Evolutionary conservation across 2,888 invertebrate genomes (phyloP).

Genomic region (Andrena bicolor): DNA sequence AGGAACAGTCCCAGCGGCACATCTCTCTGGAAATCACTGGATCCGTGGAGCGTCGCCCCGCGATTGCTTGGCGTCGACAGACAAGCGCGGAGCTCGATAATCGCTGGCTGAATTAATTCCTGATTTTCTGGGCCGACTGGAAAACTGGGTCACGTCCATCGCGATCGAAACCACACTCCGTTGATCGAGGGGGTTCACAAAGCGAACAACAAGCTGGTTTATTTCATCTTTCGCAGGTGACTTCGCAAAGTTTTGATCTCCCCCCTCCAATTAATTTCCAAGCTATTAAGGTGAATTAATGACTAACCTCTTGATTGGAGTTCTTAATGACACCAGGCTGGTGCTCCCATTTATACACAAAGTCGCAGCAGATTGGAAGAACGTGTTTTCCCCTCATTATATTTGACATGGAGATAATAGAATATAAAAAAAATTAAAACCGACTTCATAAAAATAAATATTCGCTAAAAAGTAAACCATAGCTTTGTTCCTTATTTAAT

Average conservation of each 20-base stretch:
- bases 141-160: conserved; percentile 34
- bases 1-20: conserved; percentile 47
- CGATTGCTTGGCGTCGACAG: conserved; percentile 38
- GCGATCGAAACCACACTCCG: not conserved
- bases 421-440: not conserved
- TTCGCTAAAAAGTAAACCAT: no score
- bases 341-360: not conserved
- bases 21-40: conserved; percentile 49
- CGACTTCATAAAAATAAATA: no score
- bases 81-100: conserved; percentile 49
- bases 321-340: not conserved
- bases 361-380: not conserved
- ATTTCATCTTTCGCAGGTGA: not conserved
- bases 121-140: conserved; percentile 47
- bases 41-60: conserved; percentile 18
- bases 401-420: not conserved
- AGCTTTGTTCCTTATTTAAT: no score
- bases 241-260: no score
- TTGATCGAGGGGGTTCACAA: not conserved
- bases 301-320: not conserved
- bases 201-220: not conserved
- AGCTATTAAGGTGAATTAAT: not conserved
- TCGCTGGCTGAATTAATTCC: conserved; percentile 59
- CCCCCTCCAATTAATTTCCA: not conserved
- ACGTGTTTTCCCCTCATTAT: not conserved